These are phyloP conservation scores for Pomatorhinus ruficollis DNA, from an alignment of 2,113 vertebrate genomes.

Conservation along the genomic window DNA sequence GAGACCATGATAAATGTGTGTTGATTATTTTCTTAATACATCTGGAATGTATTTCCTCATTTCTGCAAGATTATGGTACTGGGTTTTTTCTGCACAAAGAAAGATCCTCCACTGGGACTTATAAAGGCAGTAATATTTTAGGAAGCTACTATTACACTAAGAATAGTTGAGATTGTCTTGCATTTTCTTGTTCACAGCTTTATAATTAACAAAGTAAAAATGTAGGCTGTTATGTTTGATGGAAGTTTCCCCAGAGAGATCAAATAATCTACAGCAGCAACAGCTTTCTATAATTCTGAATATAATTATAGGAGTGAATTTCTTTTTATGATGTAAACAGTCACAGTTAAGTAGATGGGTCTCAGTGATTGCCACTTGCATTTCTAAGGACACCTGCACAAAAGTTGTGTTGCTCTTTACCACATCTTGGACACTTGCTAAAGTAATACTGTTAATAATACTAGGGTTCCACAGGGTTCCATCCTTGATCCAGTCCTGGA, in stretches of 20 bases:
- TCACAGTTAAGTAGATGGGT: neutral
- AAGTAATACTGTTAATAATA: neutral
- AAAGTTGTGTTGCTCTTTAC: neutral
- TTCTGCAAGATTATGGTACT: neutral
- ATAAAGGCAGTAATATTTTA: constrained; percentile 52
- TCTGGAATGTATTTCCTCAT: neutral
- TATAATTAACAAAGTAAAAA: constrained; percentile 66
- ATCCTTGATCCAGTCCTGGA: neutral
- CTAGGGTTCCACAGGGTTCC: neutral
- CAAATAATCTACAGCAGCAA: constrained; percentile 40
- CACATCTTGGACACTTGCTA: neutral
- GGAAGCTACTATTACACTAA: constrained; percentile 39
- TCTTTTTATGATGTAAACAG: constrained; percentile 7
- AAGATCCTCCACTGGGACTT: constrained; percentile 18
- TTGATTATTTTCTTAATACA: constrained; percentile 24
- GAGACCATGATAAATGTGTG: neutral
- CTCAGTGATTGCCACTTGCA: neutral
- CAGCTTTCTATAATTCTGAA: constrained; percentile 39
- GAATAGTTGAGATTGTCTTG: constrained; percentile 47
- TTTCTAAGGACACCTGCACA: neutral
- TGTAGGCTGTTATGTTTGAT: constrained; percentile 40
- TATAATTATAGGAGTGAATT: constrained; percentile 34
- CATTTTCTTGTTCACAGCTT: constrained; percentile 58
- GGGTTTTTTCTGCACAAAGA: neutral
- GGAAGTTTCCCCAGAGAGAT: constrained; percentile 50